Conservation (phyloP, 2,113 vertebrate genomes). For the Microcebus jonahi region DNA sequence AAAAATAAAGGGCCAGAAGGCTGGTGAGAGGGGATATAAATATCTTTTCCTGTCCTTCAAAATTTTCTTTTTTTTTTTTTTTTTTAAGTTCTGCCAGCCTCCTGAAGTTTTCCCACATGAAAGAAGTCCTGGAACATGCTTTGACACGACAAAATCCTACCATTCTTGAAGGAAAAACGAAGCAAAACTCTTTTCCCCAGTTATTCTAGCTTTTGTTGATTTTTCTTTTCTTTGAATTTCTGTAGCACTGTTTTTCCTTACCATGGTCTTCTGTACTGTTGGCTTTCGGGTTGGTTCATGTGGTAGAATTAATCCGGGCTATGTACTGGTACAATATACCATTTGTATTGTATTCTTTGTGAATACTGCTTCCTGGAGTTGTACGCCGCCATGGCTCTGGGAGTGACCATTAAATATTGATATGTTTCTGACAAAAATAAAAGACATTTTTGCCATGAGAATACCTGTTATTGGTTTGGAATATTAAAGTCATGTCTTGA, state of each 20-base stretch:
- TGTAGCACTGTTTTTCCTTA: not conserved
- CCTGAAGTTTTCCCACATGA: not conserved
- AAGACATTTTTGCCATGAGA: not conserved
- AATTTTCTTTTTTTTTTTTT: not conserved
- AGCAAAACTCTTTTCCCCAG: not conserved
- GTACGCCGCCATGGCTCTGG: not conserved
- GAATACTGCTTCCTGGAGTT: not conserved
- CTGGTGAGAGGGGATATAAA: too few relatives aligned
- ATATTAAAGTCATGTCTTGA: not conserved
- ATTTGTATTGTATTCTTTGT: not conserved
- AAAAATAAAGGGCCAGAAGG: too few relatives aligned
- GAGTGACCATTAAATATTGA: not conserved
- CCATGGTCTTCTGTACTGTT: not conserved
- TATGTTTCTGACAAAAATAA: not conserved
- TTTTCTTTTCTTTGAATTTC: constrained; percentile 11
- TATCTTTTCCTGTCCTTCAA: too few relatives aligned
- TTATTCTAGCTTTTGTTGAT: not conserved
- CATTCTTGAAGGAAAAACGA: not conserved
- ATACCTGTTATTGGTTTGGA: not conserved
- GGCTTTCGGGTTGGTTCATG: not conserved
- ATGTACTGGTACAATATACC: not conserved
- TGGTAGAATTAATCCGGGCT: not conserved
- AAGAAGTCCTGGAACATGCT: not conserved
- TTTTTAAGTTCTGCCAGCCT: not conserved
- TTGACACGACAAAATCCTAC: not conserved